phyloP scores from a whole-genome alignment of 2,888 invertebrate species.

The Drosophila basisetae region DNA sequence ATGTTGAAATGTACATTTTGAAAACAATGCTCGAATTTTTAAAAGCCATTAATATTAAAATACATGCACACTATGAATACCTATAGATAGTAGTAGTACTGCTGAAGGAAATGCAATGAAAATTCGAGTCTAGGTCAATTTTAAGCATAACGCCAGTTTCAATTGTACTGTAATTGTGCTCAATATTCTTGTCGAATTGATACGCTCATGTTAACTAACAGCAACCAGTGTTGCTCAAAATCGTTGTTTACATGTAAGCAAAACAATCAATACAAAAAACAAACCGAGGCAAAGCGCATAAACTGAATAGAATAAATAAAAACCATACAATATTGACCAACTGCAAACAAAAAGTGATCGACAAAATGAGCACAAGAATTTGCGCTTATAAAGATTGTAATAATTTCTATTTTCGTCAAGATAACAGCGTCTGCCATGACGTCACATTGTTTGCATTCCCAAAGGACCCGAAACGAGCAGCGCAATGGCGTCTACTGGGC shows the following conservation, averaged over 20 bases:
- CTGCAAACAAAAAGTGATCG: neutral
- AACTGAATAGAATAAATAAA: neutral
- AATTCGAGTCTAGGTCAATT: neutral
- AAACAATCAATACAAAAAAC: neutral
- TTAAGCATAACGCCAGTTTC: neutral
- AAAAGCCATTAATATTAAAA: neutral
- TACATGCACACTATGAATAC: neutral
- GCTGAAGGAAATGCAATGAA: neutral
- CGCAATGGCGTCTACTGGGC: conserved; percentile 74
- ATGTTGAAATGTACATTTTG: neutral
- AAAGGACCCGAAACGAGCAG: conserved; percentile 70
- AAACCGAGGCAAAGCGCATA: neutral
- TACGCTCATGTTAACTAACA: neutral
- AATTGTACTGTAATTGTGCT: neutral
- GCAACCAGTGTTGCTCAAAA: conserved; percentile 1
- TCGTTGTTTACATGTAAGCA: neutral
- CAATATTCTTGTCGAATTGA: neutral
- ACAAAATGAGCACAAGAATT: conserved; percentile 47
- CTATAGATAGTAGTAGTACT: neutral
- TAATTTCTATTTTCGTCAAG: conserved; percentile 43
- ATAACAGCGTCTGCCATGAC: conserved; percentile 21
- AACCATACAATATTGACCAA: neutral
- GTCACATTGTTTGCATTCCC: conserved; percentile 80
- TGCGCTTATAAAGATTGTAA: conserved; percentile 76
- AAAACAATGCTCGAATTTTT: neutral